Evolutionary conservation across 2,113 vertebrate genomes (phyloP).

Genomic region (Lonchura striata): DNA sequence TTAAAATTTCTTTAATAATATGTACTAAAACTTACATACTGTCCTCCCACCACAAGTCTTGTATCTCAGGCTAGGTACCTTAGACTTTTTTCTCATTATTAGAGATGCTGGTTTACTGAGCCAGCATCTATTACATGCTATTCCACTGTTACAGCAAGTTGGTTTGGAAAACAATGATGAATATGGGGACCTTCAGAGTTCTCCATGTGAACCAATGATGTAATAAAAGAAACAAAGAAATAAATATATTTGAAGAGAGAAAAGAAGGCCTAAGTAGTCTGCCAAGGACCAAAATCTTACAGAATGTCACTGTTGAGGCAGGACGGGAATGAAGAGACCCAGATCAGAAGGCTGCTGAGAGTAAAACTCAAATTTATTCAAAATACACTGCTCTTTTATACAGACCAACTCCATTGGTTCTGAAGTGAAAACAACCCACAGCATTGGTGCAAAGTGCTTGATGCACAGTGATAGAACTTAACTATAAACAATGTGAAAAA

Average conservation of each 20-base stretch:
- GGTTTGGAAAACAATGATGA: neutral
- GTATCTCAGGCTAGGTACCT: neutral
- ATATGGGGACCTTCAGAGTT: neutral
- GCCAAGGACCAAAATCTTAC: neutral
- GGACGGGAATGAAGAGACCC: too few species aligned
- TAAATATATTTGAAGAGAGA: neutral
- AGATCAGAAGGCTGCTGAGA: too few species aligned
- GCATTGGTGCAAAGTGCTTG: too few species aligned
- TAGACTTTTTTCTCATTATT: neutral
- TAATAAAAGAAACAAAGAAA: neutral
- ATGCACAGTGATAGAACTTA: too few species aligned
- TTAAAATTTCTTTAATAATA: neutral
- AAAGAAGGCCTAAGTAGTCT: neutral
- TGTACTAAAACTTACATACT: neutral
- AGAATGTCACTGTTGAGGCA: too few species aligned
- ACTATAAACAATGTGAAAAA: too few species aligned
- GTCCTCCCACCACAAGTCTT: neutral
- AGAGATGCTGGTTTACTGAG: neutral
- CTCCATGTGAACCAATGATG: neutral
- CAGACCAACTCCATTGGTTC: too few species aligned
- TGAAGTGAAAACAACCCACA: too few species aligned
- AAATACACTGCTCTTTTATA: too few species aligned
- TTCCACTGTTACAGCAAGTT: neutral
- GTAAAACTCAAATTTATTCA: too few species aligned
- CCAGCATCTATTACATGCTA: neutral